Evolutionary conservation across 2,113 vertebrate genomes (phyloP), one percentile per base, ranked within the genome.

Genomic region (Hoplias malabaricus): DNA sequence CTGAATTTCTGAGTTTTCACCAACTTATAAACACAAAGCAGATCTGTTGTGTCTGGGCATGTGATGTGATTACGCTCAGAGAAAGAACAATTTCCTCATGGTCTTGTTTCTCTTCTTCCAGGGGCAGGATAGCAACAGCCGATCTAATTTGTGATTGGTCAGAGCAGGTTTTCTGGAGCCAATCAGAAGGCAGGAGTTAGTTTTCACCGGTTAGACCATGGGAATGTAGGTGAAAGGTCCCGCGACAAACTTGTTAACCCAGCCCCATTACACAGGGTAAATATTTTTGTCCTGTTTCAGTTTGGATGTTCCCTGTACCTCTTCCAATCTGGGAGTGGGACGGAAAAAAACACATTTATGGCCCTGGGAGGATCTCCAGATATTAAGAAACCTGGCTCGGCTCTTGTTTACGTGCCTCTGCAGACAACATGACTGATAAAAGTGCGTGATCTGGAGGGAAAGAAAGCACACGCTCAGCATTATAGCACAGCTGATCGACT

Each of bases 161-260:
- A 59, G 75, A n/a, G 75, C 43, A 53, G 75, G 14, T 66, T 59
- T 69, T 8, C 34, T 34, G 21, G 68, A 82, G 73, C 89, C 87
- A 90, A 86, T 88, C 84, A 84, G 73, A 1, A 59, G 73, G 14
- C 57, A 5, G 5, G 56, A 3, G 16, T 6, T 1, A 3, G 21
- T 38, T 75, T 36, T 77, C 61, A 77, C 79, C 85, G 77, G 84
- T 80, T 53, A 70, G 40, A 77, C 75, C 46, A 73, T 69, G 73
- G 23, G 72, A 81, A 91, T 82, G 75, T 91, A 85, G 90, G 90
- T 86, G 80, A 93, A 92, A 90, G 88, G 91, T 93, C 87, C 75
- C 71, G 78, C 16, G 59, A 69, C 72, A 83, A 86, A 87, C 79
- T 78, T 53, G 2, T 40, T 75, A n/a, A 84, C 84, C 85, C 75